Evolutionary conservation across 2,888 invertebrate species (phyloP).

Genomic region (Rotaria macrura): DNA sequence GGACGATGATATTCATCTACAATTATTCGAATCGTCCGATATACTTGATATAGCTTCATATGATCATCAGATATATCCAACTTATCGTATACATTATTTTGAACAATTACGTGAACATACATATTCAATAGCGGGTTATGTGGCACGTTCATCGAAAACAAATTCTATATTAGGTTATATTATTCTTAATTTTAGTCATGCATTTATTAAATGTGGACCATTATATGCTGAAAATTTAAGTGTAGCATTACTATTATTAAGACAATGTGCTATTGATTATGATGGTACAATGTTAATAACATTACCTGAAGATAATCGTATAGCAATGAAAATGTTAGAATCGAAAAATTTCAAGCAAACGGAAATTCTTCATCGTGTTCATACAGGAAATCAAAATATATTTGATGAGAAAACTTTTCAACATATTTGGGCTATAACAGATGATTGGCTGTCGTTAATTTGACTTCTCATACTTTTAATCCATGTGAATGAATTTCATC

Average conservation of each 20-base stretch:
- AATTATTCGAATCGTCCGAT: constrained; percentile 10
- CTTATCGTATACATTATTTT: neutral
- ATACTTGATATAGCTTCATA: constrained; percentile 1
- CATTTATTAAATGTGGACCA: constrained; percentile 17
- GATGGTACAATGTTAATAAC: neutral
- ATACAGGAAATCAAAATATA: constrained; percentile 14
- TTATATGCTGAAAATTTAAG: neutral
- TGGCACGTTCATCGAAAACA: neutral
- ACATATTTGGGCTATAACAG: neutral
- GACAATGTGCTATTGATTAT: constrained; percentile 17
- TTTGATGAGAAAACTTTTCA: neutral
- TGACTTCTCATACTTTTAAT: neutral
- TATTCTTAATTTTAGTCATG: constrained; percentile 17
- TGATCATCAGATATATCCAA: constrained; percentile 6
- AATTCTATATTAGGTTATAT: neutral
- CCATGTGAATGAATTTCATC: neutral
- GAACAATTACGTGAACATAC: constrained; percentile 22
- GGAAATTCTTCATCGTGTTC: constrained; percentile 14
- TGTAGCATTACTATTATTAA: neutral
- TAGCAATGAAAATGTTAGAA: neutral
- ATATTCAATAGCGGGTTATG: neutral
- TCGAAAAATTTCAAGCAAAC: constrained; percentile 5
- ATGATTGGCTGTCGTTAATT: constrained; percentile 10
- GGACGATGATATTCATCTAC: neutral
- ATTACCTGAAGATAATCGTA: constrained; percentile 1